These are phyloP conservation scores for Eulemur albifrons DNA, from an alignment of 2,797 vertebrate species.

Conservation along the genomic window DNA sequence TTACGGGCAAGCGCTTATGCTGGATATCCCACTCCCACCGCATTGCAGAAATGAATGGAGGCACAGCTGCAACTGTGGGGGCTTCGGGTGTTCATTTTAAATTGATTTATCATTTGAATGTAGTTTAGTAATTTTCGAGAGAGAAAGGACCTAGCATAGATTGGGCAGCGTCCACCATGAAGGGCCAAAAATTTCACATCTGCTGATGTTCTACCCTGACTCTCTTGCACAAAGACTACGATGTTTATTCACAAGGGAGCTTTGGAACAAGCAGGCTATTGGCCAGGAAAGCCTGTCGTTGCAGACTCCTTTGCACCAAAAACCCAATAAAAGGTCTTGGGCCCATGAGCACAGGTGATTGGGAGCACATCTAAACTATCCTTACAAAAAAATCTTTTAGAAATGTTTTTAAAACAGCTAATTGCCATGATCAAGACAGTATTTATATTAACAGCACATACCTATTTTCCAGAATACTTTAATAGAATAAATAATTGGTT, in stretches of 20 bases:
- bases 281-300: background rate
- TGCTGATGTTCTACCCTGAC: background rate
- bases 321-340: background rate
- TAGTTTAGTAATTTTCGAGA: conserved; percentile 49
- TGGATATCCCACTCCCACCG: no score
- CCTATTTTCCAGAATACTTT: background rate
- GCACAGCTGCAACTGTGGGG: no score
- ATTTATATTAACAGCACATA: background rate
- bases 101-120: background rate
- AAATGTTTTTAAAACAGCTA: background rate
- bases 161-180: background rate
- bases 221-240: background rate
- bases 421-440: background rate
- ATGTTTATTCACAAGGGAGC: background rate
- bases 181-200: background rate
- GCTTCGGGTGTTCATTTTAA: no score
- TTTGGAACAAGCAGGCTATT: background rate
- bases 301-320: background rate
- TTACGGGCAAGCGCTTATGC: accelerated
- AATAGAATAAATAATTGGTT: background rate
- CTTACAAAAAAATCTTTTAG: background rate
- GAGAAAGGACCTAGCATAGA: background rate
- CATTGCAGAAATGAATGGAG: no score
- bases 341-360: background rate
- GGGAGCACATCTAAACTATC: background rate